A percentile compares a stretch with the other conserved stretches of the same genome.
phyloP scores from a whole-genome alignment of 2,113 vertebrate genomes.

The Lonchura striata region DNA sequence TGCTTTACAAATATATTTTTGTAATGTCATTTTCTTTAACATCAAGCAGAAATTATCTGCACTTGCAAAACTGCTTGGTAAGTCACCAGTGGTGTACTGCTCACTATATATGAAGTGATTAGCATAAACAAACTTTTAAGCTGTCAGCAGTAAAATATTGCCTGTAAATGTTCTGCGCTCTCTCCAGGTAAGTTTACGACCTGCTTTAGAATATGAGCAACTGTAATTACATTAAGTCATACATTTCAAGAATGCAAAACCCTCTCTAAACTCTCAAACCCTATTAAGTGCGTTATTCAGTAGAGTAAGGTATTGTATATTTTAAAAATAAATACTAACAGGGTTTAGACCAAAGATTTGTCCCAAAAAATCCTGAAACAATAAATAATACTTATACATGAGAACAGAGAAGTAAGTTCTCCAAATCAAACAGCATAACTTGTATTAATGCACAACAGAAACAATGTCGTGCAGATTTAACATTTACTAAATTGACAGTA shows the following conservation, averaged over 20 bases:
- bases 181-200: conserved; percentile 42
- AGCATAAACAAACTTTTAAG: conserved; percentile 50
- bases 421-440: not conserved
- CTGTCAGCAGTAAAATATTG: conserved; percentile 46
- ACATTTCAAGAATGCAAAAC: conserved; percentile 15
- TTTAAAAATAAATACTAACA: not conserved
- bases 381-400: not conserved
- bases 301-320: not conserved
- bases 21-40: not conserved
- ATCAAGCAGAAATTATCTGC: not conserved
- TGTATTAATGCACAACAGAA: not conserved
- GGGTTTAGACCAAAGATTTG: not conserved
- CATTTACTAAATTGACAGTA: not conserved
- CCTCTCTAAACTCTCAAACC: not conserved
- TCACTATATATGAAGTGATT: conserved; percentile 46
- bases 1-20: not conserved
- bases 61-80: not conserved
- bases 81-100: not conserved
- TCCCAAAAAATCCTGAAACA: not conserved
- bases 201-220: conserved; percentile 9
- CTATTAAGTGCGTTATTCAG: not conserved
- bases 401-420: not conserved
- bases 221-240: conserved; percentile 38
- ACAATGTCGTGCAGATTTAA: not conserved
- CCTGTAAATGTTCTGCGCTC: conserved; percentile 17